Percentiles rank a stretch among this genome's conserved stretches.
These are phyloP conservation scores for Falco rusticolus DNA, from an alignment of 2,797 vertebrate species.

Conservation along the genomic window DNA sequence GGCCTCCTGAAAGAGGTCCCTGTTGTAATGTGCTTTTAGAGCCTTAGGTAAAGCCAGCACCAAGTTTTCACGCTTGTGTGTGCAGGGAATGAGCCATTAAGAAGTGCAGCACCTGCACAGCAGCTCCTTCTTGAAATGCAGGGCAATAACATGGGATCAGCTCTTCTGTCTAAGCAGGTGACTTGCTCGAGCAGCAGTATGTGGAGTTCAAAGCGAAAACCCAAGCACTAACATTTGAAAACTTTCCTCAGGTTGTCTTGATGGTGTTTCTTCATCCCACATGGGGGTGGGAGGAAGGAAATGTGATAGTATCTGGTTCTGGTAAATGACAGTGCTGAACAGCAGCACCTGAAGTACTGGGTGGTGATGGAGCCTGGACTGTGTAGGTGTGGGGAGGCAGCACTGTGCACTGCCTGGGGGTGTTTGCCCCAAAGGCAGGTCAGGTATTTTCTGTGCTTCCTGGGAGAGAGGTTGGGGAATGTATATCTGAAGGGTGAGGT, in stretches of 20 bases:
- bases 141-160: neutral
- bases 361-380: neutral
- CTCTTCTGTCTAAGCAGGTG: neutral
- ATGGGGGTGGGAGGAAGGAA: neutral
- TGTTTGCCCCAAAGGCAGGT: neutral
- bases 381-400: neutral
- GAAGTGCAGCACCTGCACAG: neutral
- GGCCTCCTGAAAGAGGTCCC: neutral
- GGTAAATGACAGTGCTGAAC: neutral
- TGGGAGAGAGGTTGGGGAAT: no score
- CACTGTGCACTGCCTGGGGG: rapidly evolving
- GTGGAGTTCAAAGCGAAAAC: neutral
- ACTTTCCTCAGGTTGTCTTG: neutral
- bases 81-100: neutral
- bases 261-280: neutral
- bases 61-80: neutral
- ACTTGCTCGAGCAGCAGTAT: neutral
- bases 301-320: neutral
- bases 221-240: neutral
- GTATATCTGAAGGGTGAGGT: neutral
- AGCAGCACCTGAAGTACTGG: neutral
- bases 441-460: neutral
- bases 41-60: neutral
- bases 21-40: neutral
- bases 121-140: neutral